phyloP scores from a whole-genome alignment of 2,113 vertebrate species.

The Notothenia rossii region DNA sequence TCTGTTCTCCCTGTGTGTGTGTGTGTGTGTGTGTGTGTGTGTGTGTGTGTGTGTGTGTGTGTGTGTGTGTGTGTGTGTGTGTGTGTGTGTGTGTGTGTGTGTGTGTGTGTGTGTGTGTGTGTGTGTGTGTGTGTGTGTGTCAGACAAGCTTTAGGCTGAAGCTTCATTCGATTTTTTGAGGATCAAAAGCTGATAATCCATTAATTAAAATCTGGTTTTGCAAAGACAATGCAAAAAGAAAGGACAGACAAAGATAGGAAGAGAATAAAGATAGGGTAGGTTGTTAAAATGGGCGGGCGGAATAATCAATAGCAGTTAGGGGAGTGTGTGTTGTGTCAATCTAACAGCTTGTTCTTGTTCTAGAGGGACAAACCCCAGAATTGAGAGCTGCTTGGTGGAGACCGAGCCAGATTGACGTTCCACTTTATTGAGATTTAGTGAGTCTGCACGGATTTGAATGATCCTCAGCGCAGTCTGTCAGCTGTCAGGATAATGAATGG shows the following conservation, averaged over 20 bases:
- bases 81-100: too few species aligned
- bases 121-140: background rate
- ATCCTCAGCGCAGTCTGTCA: slow-evolving; percentile 70
- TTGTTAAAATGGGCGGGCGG: slow-evolving; percentile 40
- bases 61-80: too few species aligned
- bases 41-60: too few species aligned
- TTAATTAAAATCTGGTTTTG: slow-evolving; percentile 62
- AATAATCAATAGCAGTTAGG: slow-evolving; percentile 78
- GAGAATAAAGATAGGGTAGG: slow-evolving; percentile 45
- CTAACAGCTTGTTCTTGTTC: slow-evolving; percentile 77
- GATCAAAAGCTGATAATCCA: slow-evolving; percentile 52
- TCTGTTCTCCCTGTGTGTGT: slow-evolving; percentile 8
- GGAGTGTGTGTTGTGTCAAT: slow-evolving; percentile 67
- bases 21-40: too few species aligned
- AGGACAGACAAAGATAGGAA: slow-evolving; percentile 45
- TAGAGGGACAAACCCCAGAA: slow-evolving; percentile 58
- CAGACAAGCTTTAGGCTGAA: slow-evolving; percentile 7
- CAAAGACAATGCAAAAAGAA: slow-evolving; percentile 16
- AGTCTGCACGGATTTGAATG: slow-evolving; percentile 68
- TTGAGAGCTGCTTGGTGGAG: slow-evolving; percentile 44
- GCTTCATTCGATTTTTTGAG: background rate
- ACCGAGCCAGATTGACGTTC: slow-evolving; percentile 67
- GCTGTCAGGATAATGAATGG: slow-evolving; percentile 74
- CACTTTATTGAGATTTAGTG: slow-evolving; percentile 76
- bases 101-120: too few species aligned